These are phyloP conservation scores for Sebastes nivosus DNA, from an alignment of 2,797 vertebrate species.

Conservation along the genomic window DNA sequence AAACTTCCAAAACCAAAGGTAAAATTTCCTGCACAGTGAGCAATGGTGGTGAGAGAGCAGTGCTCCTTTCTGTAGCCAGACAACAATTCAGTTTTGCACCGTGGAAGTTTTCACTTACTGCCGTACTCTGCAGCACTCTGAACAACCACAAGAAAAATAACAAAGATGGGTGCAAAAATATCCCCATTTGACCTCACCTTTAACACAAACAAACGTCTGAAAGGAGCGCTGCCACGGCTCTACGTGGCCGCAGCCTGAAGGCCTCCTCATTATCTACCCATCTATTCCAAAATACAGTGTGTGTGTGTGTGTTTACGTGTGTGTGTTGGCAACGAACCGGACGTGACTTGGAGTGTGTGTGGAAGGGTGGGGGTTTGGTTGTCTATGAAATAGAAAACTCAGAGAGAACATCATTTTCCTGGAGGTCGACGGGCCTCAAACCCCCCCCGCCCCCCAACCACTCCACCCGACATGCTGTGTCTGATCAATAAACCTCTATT, in stretches of 20 bases:
- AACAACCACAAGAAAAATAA: constrained; percentile 56
- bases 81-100: constrained; percentile 5
- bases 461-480: constrained; percentile 73
- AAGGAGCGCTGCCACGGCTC: constrained; percentile 35
- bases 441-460: constrained; percentile 28
- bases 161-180: constrained; percentile 54
- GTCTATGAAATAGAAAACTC: constrained; percentile 76
- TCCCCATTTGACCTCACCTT: constrained; percentile 57
- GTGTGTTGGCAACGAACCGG: constrained; percentile 4
- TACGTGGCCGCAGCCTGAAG: constrained; percentile 7
- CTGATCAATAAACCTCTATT: constrained; percentile 86
- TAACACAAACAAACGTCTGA: constrained; percentile 62
- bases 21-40: background rate
- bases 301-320: background rate
- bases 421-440: constrained; percentile 75
- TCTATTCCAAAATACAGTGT: constrained; percentile 27
- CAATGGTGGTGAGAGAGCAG: background rate
- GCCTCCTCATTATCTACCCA: constrained; percentile 58
- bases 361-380: constrained; percentile 34
- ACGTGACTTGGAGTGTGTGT: constrained; percentile 27
- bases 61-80: constrained; percentile 2
- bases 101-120: constrained; percentile 44
- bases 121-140: constrained; percentile 1
- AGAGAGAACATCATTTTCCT: constrained; percentile 80
- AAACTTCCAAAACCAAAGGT: background rate